A percentile compares a stretch with the other conserved stretches of the same genome.
phyloP scores from a whole-genome alignment of 2,113 vertebrate genomes.

The Pyrgilauda ruficollis region DNA sequence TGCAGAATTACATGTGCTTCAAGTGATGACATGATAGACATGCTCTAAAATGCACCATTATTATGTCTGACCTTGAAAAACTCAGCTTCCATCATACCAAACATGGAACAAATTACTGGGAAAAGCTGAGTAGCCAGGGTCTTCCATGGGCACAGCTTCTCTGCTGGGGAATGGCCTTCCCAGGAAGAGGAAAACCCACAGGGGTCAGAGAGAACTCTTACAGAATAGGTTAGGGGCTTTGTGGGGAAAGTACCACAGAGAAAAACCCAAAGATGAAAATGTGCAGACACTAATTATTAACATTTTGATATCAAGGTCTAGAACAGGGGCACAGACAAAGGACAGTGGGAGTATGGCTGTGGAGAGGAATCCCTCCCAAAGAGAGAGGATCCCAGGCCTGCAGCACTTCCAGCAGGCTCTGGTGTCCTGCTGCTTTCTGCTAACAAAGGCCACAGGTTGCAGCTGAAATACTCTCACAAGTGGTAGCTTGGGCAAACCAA shows the following conservation, averaged over 20 bases:
- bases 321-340: not conserved
- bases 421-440: not conserved
- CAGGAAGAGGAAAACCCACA: not conserved
- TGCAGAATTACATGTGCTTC: not conserved
- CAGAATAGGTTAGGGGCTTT: not conserved
- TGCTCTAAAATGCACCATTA: slow-evolving; percentile 2
- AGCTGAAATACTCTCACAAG: not conserved
- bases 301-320: not conserved
- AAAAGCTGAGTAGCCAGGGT: not conserved
- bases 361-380: not conserved
- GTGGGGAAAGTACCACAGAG: not conserved
- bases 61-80: slow-evolving; percentile 48
- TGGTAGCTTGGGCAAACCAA: not conserved
- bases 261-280: not conserved
- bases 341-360: not conserved
- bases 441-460: not conserved
- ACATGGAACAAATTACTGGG: not conserved
- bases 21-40: not conserved
- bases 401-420: not conserved
- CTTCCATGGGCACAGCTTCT: not conserved
- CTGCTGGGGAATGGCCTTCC: not conserved
- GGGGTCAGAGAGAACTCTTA: not conserved
- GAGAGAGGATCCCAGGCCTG: not conserved
- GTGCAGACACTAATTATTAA: not conserved
- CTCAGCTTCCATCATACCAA: not conserved